These are phyloP conservation scores for Leptobrachium ailaonicum DNA, from an alignment of 2,113 vertebrate species.

Conservation along the genomic window DNA sequence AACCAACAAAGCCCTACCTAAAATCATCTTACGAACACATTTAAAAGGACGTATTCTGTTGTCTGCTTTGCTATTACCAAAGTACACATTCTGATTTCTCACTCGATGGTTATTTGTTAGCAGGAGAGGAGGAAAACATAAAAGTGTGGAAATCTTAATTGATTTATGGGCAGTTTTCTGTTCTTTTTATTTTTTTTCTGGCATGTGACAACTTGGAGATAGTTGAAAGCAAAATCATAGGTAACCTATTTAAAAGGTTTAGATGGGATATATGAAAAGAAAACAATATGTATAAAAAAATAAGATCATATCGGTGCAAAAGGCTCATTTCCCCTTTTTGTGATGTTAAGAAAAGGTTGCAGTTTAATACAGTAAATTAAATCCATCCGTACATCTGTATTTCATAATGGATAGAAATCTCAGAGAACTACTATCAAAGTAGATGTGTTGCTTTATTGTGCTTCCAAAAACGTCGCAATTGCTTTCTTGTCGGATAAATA, in stretches of 20 bases:
- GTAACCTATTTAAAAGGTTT: slow-evolving; percentile 28
- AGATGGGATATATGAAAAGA: not conserved
- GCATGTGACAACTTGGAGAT: slow-evolving; percentile 26
- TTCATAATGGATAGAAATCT: slow-evolving; percentile 38
- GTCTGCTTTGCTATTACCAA: not conserved
- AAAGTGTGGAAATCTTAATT: slow-evolving; percentile 40
- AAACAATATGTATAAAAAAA: not conserved
- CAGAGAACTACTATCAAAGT: slow-evolving; percentile 49
- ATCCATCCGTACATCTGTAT: slow-evolving; percentile 38
- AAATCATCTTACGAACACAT: not conserved
- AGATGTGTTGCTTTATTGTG: slow-evolving; percentile 15
- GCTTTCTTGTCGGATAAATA: slow-evolving; percentile 14
- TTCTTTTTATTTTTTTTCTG: not conserved
- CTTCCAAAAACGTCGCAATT: slow-evolving; percentile 47
- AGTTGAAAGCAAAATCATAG: slow-evolving; percentile 36
- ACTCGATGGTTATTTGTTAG: not conserved
- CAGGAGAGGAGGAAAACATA: not conserved
- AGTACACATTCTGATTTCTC: not conserved
- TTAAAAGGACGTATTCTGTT: not conserved
- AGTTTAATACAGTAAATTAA: slow-evolving; percentile 52
- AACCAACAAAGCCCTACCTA: slow-evolving; percentile 27
- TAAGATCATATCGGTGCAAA: slow-evolving; percentile 29
- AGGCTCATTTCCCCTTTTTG: slow-evolving; percentile 31
- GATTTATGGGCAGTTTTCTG: slow-evolving; percentile 28
- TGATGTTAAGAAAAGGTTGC: slow-evolving; percentile 40